A percentile compares a stretch with the other conserved stretches of the same genome.
Evolutionary conservation across 92 coral and sea anemone genomes (phyloP).

Genomic region (Bergia puertoricense): DNA sequence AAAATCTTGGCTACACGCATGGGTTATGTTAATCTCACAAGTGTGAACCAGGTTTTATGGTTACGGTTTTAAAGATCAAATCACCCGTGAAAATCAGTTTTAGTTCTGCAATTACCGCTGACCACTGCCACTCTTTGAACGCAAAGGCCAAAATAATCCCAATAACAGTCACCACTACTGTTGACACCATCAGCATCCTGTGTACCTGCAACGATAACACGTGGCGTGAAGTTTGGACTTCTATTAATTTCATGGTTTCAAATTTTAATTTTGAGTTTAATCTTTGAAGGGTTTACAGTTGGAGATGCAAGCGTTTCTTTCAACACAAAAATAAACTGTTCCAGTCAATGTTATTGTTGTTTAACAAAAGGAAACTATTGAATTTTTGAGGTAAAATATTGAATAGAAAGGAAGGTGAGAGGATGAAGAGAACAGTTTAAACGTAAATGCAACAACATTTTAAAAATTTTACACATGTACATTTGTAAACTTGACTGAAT

Average conservation of each 20-base stretch:
- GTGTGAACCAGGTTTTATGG: background rate
- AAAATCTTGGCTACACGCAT: too few relatives aligned
- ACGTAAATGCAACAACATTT: too few relatives aligned
- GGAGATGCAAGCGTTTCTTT: too few relatives aligned
- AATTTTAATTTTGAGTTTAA: background rate
- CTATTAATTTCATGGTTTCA: background rate
- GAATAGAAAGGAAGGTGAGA: too few relatives aligned
- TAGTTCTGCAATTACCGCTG: slow-evolving; percentile 53
- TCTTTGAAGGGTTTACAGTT: background rate
- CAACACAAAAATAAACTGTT: too few relatives aligned
- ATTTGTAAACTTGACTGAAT: background rate
- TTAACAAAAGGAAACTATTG: too few relatives aligned
- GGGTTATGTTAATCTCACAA: background rate
- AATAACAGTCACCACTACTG: slow-evolving; percentile 55
- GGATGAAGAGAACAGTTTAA: too few relatives aligned
- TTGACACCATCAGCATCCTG: slow-evolving; percentile 54
- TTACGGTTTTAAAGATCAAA: too few relatives aligned
- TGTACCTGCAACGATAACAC: slow-evolving; percentile 56
- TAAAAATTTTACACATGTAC: too few relatives aligned
- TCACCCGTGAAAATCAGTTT: background rate
- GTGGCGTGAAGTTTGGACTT: background rate
- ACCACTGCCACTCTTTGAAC: slow-evolving; percentile 64
- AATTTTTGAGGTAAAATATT: too few relatives aligned
- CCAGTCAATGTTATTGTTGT: too few relatives aligned
- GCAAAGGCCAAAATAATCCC: slow-evolving; percentile 61